Base-by-base conservation (phyloP, 2,113 vertebrate genomes). In the Chloroceryle aenea region DNA sequence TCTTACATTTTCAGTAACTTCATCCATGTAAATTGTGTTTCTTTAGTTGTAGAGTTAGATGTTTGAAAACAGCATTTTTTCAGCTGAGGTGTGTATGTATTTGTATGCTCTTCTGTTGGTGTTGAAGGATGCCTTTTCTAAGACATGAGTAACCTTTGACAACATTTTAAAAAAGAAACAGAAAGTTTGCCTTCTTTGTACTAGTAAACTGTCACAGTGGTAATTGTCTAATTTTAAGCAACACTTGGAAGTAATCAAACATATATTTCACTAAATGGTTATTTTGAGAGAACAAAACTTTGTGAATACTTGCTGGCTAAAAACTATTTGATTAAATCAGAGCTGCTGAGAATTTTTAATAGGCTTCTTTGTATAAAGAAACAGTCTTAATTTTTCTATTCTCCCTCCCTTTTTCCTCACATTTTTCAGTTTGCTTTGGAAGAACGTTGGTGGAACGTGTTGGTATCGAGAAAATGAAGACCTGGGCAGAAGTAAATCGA, bases 401-500 rank as follows among this genome's bases (percentile, higher is more conserved):
- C 9, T 17, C 22, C 14, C 10, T 48, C 4, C 19, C 17, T 19
- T 11, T 66, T 84, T 66, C 40, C 45, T 15, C 4, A 3, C 14
- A 4, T n/a, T 72, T 90, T 95, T 81, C 97, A 99, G 99, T 98
- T 90, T 98, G 98, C 50, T 99, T 99, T 97, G 97, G 98, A 89
- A 98, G 98, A 97, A 98, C 98, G 2, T 95, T 99, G 66, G 66
- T 99, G 82, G 98, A 99, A 40, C 98, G 77, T 10, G 99, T 99
- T 86, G 98, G 98, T 26, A 74, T 98, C 38, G 98, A 99, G 73
- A 99, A 98, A 8, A 93, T 99, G 92, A 98, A 98, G 97, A 98
- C 96, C 42, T 99, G 99, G 99, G 97, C 98, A 34, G 96, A 96
- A 74, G 97, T 99, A 66, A 99, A 99, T 97, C 98, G 99, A 93